Conservation (phyloP, 2,888 invertebrate genomes). For the Dorcus hopei region DNA sequence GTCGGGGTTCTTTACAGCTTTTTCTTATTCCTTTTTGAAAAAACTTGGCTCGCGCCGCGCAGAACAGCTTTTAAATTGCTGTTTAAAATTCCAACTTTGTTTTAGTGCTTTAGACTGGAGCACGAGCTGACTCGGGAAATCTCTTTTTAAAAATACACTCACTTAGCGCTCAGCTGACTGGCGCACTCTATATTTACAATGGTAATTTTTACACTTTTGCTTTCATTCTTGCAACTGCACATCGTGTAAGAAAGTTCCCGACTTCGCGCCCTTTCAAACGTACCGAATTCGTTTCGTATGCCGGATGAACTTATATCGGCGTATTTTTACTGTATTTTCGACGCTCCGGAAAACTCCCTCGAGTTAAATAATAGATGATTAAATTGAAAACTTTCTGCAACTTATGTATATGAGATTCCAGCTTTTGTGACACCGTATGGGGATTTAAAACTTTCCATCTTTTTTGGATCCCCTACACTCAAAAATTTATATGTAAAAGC, state of each 20-base stretch:
- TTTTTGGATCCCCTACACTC: too few relatives aligned
- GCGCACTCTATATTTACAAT: constrained; percentile 38
- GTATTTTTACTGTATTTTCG: too few relatives aligned
- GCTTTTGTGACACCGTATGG: too few relatives aligned
- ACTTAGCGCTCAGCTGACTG: constrained; percentile 30
- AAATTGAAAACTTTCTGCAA: too few relatives aligned
- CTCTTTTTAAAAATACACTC: constrained; percentile 42
- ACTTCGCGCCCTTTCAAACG: background rate
- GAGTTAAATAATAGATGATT: too few relatives aligned
- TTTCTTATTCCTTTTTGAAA: constrained; percentile 42
- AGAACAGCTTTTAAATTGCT: constrained; percentile 48
- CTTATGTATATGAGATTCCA: too few relatives aligned
- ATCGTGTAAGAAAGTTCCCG: background rate
- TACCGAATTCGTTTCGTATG: too few relatives aligned
- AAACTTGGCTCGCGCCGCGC: constrained; percentile 37
- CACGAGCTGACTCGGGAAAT: constrained; percentile 39
- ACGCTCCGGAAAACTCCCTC: too few relatives aligned
- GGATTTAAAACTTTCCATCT: too few relatives aligned
- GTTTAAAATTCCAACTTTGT: constrained; percentile 51
- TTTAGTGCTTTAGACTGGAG: constrained; percentile 37
- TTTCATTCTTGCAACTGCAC: constrained; percentile 25
- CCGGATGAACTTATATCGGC: too few relatives aligned
- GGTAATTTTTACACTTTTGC: constrained; percentile 42
- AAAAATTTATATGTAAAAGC: too few relatives aligned
- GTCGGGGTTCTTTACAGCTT: constrained; percentile 49